These are phyloP conservation scores for Nannospalax galili DNA, from an alignment of 2,113 vertebrate genomes.

Conservation along the genomic window DNA sequence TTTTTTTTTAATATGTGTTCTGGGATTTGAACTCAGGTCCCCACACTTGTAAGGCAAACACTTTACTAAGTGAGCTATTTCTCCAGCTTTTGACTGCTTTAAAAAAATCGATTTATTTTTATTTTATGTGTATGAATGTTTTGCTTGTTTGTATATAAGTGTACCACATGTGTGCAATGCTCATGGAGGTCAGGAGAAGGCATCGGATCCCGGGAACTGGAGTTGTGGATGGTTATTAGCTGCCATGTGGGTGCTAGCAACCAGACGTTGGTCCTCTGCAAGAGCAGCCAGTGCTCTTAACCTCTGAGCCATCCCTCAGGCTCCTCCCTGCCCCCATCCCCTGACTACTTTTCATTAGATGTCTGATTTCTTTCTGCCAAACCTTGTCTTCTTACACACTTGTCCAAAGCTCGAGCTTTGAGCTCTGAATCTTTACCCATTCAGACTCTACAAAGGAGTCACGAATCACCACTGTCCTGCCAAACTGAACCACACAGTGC, in stretches of 20 bases:
- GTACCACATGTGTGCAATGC: too few relatives aligned
- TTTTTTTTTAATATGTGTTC: not conserved
- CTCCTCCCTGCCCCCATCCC: not conserved
- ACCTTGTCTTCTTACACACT: not conserved
- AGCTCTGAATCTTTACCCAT: not conserved
- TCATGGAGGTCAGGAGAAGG: too few relatives aligned
- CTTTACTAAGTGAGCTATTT: too few relatives aligned
- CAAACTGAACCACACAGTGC: fast-evolving
- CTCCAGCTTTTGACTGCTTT: not conserved
- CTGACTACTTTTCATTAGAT: not conserved
- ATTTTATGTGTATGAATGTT: too few relatives aligned
- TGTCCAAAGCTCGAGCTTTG: not conserved
- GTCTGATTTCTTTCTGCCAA: not conserved
- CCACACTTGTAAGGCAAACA: not conserved
- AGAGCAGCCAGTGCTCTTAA: too few relatives aligned
- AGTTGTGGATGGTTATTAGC: too few relatives aligned
- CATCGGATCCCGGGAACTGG: too few relatives aligned
- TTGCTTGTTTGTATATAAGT: too few relatives aligned
- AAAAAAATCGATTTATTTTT: too few relatives aligned
- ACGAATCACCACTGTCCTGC: not conserved
- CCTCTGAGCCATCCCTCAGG: too few relatives aligned
- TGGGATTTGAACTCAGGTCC: not conserved
- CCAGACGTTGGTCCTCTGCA: too few relatives aligned
- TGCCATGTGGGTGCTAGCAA: too few relatives aligned
- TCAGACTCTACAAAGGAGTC: not conserved